A percentile compares a stretch with the other conserved stretches of the same genome.
Evolutionary conservation across 2,888 invertebrate genomes (phyloP).

Genomic region (Ptychoptera contaminata): DNA sequence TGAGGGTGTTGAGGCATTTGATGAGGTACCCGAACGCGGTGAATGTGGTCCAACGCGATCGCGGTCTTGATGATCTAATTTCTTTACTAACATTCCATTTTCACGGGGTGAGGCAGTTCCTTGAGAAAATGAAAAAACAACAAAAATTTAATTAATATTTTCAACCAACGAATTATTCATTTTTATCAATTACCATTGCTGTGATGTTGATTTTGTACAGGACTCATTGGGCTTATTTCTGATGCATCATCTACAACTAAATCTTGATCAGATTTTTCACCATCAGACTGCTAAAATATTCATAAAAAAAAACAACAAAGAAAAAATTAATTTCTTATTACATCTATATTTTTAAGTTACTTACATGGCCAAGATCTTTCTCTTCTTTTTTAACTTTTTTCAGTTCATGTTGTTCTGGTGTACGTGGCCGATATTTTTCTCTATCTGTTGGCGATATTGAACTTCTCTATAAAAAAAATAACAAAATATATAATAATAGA

Average conservation of each 20-base stretch:
- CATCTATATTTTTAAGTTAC: too few relatives aligned
- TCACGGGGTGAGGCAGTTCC: slow-evolving; percentile 71
- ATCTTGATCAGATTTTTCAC: slow-evolving; percentile 79
- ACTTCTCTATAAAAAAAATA: slow-evolving; percentile 46
- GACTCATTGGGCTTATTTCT: slow-evolving; percentile 58
- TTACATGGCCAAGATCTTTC: slow-evolving; percentile 65
- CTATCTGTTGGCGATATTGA: slow-evolving; percentile 65
- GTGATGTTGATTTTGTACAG: slow-evolving; percentile 28
- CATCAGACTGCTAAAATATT: slow-evolving; percentile 51
- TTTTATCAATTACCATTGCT: slow-evolving; percentile 9
- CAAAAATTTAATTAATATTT: slow-evolving; percentile 28
- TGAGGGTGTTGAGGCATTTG: slow-evolving; percentile 80
- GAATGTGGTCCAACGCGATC: slow-evolving; percentile 18
- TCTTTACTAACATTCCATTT: slow-evolving; percentile 49
- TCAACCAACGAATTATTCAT: background rate
- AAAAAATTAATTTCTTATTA: background rate
- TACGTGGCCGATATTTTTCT: slow-evolving; percentile 69
- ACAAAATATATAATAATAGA: background rate
- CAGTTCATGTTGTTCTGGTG: slow-evolving; percentile 51
- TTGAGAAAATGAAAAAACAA: too few relatives aligned
- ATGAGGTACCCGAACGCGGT: slow-evolving; percentile 63
- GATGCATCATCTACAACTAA: slow-evolving; percentile 90
- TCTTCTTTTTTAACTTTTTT: slow-evolving; percentile 69
- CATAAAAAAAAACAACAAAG: background rate
- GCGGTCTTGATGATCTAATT: slow-evolving; percentile 16